A percentile compares a stretch with the other conserved stretches of the same genome.
phyloP scores from a whole-genome alignment of 2,797 vertebrate genomes.

The Pangasius djambal region DNA sequence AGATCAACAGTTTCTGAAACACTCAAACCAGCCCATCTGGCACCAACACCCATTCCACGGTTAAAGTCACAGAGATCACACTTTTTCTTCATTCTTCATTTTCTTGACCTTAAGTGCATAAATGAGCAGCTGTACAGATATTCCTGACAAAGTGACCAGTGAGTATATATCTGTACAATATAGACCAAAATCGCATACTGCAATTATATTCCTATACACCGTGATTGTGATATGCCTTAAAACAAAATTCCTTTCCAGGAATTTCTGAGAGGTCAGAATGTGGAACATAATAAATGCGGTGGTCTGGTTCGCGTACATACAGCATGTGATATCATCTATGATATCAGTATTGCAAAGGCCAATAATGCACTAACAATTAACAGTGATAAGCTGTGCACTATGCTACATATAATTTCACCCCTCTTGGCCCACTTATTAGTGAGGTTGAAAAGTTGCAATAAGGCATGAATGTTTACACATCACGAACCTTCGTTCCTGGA shows the following conservation, averaged over 20 bases:
- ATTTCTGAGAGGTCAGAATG: not conserved
- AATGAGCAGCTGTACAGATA: not conserved
- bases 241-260: not conserved
- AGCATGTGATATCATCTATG: no score
- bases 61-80: not conserved
- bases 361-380: not conserved
- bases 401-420: not conserved
- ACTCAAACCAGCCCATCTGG: not conserved
- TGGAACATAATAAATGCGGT: not conserved
- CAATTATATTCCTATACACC: not conserved
- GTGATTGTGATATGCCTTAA: not conserved
- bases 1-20: not conserved
- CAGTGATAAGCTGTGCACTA: not conserved
- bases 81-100: not conserved
- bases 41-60: no score
- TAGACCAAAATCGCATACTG: not conserved
- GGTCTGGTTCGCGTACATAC: not conserved
- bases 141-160: not conserved
- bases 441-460: not conserved
- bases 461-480: not conserved
- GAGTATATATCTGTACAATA: not conserved
- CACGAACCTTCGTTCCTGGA: constrained; percentile 92
- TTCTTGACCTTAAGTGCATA: not conserved
- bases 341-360: not conserved
- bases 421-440: not conserved